Evolutionary conservation across 2,113 vertebrate genomes (phyloP), one percentile per base, ranked within the genome.

Genomic region (Ascaphus truei): DNA sequence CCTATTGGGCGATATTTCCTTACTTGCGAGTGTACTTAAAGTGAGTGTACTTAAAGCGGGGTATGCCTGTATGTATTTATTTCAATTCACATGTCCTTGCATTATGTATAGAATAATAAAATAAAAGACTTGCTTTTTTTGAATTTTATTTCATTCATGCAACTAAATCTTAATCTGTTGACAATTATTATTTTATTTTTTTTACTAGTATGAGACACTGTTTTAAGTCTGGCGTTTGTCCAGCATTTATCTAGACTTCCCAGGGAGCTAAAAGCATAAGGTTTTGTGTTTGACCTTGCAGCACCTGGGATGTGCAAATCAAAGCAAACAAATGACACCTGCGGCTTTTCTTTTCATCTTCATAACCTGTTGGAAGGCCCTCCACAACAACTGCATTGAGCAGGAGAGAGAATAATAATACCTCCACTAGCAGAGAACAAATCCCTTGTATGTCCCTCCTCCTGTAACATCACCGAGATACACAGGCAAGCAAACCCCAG

Each of bases 221-320:
- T 47, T 50, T 68, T 68, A 68, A 68, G 65, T 48, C 39, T 48
- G 41, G 48, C 59, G 53, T 68, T 68, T 68, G 65, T 68, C 65
- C 55, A 30, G 30, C 55, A 48, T 68, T n/a, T 50, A 68, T 68
- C 65, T 37, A 56, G 6, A 68, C 59, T 68, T 58, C 65, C 65
- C 65, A 68, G 65, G 50, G 65, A 68, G 65, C 53, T 30, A 59
- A 57, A 68, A 68, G 37, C 65, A 59, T 58, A 41, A 58, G 65
- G 65, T 59, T n/a, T 48, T 48, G 45, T 47, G 30, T 68, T 68
- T 68, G 55, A 68, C 65, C 55, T 68, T 68, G 41, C 23, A 59
- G 53, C 58, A 48, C 55, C 53, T 58, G 41, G 48, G 65, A 68
- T 68, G 37, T 57, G 55, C 18, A 22, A 57, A 68, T 68, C 53